Evolutionary conservation across 2,888 invertebrate species (phyloP), one percentile per base, ranked within the genome.

Genomic region (Zeuzera pyrina): DNA sequence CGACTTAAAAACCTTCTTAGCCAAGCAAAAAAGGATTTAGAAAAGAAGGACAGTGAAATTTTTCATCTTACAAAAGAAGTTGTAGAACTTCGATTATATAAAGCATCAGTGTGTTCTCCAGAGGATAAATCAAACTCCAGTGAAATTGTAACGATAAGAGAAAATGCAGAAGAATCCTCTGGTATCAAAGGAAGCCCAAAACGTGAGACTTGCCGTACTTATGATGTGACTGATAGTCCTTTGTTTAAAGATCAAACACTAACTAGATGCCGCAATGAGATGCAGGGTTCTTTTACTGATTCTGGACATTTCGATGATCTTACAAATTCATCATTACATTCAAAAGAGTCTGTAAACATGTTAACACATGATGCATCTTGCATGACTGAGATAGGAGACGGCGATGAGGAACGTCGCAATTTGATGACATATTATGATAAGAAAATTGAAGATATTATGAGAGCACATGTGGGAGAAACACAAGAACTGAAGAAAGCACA

Each of bases 301-400:
- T 94, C 93, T 4, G 94, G 94, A 25, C 92, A 93, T 73, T 94
- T 91, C 69, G 94, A 94, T 64, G 94, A 94, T 72, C 81, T 91
- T 49, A 89, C 89, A 11, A 89, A 89, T 51, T 91, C 91, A 30
- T 91, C 91, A 33, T 81, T 91, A 39, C 89, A 91, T 69, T 91
- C 91, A 35, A 92, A 91, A 72, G 92, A 91, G 55, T 89, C 89
- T n/a, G 85, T 86, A 32, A 78, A 78, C 41, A 79, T 85, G 52
- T 63, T 81, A 19, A 81, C 84, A 30, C 85, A 87, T 56, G 86
- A 88, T 45, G 84, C 71, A 24, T 77, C 78, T 12, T 84, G 84
- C 45, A 79, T 77, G 72, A 84, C 83, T 31, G 81, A 87, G 23
- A 50, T 77, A 35, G 68, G 67, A 43, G 87, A 85, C 55, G 84